Conservation (phyloP, 2,888 invertebrate species). For the Oscheius sp. region DNA sequence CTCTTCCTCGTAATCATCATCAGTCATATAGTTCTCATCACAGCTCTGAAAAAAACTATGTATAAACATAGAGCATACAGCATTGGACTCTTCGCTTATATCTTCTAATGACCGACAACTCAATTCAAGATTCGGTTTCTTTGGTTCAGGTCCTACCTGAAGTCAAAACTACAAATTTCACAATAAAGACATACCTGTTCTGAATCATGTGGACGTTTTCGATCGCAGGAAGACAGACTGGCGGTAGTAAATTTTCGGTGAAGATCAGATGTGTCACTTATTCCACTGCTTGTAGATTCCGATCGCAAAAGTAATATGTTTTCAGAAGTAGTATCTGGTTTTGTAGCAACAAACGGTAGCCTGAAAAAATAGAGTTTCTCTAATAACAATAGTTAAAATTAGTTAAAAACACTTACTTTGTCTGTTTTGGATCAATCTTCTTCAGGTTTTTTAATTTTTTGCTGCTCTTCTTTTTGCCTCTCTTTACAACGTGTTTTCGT, state of each 20-base stretch:
- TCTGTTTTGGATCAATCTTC: background rate
- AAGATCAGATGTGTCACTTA: background rate
- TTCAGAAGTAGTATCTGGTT: constrained; percentile 4
- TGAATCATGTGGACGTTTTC: background rate
- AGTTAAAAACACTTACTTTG: background rate
- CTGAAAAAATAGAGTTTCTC: background rate
- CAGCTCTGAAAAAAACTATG: background rate
- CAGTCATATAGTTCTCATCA: background rate
- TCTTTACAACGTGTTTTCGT: background rate
- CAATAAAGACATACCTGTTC: background rate
- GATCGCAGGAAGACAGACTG: background rate
- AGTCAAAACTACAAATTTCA: background rate
- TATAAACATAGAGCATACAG: no score
- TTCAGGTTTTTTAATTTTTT: background rate
- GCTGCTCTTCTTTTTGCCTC: background rate
- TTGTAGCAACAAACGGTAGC: background rate
- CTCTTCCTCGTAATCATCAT: background rate
- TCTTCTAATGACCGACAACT: background rate
- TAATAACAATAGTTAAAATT: background rate
- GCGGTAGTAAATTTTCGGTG: background rate
- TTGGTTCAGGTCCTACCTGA: background rate
- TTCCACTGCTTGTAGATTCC: background rate
- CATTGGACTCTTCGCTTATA: background rate
- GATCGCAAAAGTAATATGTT: background rate
- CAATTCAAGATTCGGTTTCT: background rate